Conservation (phyloP, 2,888 invertebrate species). For the Fabriciana adippe region DNA sequence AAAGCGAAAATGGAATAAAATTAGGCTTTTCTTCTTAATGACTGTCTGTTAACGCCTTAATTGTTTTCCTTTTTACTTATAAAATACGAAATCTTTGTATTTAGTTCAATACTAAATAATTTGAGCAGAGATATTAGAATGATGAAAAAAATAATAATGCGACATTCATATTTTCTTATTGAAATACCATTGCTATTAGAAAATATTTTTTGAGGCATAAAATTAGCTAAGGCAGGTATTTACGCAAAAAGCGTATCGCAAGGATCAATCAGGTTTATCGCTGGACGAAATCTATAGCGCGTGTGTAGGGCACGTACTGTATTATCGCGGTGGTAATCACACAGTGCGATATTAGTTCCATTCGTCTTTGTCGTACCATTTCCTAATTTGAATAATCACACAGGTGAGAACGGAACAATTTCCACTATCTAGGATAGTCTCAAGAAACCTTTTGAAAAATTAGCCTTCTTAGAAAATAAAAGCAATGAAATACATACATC, state of each 20-base stretch:
- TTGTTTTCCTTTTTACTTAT: conserved; percentile 11
- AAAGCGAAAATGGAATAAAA: conserved; percentile 59
- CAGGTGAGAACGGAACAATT: conserved; percentile 67
- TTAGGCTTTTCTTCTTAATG: conserved; percentile 34
- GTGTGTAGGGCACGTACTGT: conserved; percentile 73
- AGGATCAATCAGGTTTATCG: conserved; percentile 78
- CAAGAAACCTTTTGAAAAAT: conserved; percentile 7
- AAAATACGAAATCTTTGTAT: conserved; percentile 4
- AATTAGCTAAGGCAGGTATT: conserved; percentile 66
- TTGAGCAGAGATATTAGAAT: conserved; percentile 1
- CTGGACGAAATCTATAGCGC: conserved; percentile 72
- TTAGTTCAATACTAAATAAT: neutral
- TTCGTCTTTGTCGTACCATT: conserved; percentile 81
- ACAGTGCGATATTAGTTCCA: conserved; percentile 77
- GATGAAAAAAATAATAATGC: conserved; percentile 14
- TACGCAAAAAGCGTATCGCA: conserved; percentile 79
- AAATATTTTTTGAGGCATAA: conserved; percentile 60
- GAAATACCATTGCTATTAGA: conserved; percentile 49
- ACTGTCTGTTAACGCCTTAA: conserved; percentile 7
- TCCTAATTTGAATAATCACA: conserved; percentile 82
- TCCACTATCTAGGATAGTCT: conserved; percentile 12
- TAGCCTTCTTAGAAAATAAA: conserved; percentile 15
- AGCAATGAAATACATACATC: conserved; percentile 27
- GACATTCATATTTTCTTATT: conserved; percentile 35
- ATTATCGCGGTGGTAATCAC: conserved; percentile 72